Base-by-base conservation (phyloP, 1,140 invertebrate genomes). In the Archivesica marissinica region DNA sequence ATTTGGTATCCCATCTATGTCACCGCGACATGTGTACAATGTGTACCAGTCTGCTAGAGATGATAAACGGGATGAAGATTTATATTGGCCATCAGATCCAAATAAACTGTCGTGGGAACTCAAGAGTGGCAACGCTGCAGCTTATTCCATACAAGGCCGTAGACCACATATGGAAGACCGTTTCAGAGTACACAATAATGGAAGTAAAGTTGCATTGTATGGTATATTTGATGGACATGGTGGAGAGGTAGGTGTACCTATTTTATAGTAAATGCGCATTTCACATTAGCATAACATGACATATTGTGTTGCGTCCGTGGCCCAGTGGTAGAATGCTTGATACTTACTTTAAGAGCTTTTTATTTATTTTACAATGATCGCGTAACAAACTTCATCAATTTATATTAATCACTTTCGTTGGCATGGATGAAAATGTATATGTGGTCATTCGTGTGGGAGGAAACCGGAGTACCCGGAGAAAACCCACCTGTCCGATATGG, bases 191-290 rank as follows among this genome's bases (percentile, higher is more conserved):
- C 96, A 97, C 84, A 95, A 96, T 91, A 96, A 97, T 80, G 77
- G 96, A 79, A 96, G 96, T 28, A 96, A 96, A 33, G 96, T 98
- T 70, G 96, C 97, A 1, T 95, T 99, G 61, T 98, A 97, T 95
- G 98, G 97, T 50, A 96, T 99, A 76, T 99, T 98, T 94, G 98
- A 99, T 95, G 98, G 98, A 0, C 98, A 99, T 94, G 98, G 98
- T 75, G 98, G 98, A 68, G 97, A 98, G 94, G 96, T 96, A 94
- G 75, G 78, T 87, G 76, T 70, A 70, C n/a, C 38, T 25, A 77
- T 85, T 64, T 80, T 76, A 76, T 52, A 23, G 23, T 25, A 13
- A 44, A 9, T n/a, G 25, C 79, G n/a, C 38, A 2, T 15, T 47
- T 59, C 17, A 47, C 28, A 82, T 79, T 85, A 78, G 23, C 86